These are phyloP conservation scores for Drosophila melanosoma DNA, from an alignment of 2,888 invertebrate genomes.

Conservation along the genomic window DNA sequence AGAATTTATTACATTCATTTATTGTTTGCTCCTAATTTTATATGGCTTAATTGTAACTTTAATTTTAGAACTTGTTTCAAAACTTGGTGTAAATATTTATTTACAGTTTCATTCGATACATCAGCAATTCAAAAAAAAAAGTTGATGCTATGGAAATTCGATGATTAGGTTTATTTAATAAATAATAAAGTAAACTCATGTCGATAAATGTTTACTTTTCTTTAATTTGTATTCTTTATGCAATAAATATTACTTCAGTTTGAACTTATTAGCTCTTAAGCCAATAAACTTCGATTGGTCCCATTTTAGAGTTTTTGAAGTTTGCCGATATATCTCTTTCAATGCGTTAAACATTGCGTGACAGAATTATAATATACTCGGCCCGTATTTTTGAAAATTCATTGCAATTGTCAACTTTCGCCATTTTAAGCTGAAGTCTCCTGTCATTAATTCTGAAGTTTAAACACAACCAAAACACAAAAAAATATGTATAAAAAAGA, in stretches of 20 bases:
- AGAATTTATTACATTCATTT: not conserved
- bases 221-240: not conserved
- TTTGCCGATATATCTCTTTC: not conserved
- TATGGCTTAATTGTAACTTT: not conserved
- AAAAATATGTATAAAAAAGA: not conserved
- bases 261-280: not conserved
- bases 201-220: not conserved
- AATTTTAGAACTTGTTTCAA: not conserved
- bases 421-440: constrained; percentile 39
- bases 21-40: too few species aligned
- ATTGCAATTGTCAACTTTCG: constrained; percentile 51
- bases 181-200: not conserved
- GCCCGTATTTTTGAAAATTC: constrained; percentile 3
- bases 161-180: too few species aligned
- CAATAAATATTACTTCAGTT: not conserved
- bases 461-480: constrained; percentile 23
- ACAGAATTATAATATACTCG: constrained; percentile 6
- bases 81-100: too few species aligned
- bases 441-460: constrained; percentile 62
- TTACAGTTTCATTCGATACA: too few species aligned
- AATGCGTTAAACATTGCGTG: not conserved
- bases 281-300: not conserved
- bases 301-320: not conserved
- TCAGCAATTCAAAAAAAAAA: not conserved
- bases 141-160: not conserved